A percentile compares a stretch with the other conserved stretches of the same genome.
Evolutionary conservation across 2,888 invertebrate genomes (phyloP).

Genomic region (Acholoe squamosa): DNA sequence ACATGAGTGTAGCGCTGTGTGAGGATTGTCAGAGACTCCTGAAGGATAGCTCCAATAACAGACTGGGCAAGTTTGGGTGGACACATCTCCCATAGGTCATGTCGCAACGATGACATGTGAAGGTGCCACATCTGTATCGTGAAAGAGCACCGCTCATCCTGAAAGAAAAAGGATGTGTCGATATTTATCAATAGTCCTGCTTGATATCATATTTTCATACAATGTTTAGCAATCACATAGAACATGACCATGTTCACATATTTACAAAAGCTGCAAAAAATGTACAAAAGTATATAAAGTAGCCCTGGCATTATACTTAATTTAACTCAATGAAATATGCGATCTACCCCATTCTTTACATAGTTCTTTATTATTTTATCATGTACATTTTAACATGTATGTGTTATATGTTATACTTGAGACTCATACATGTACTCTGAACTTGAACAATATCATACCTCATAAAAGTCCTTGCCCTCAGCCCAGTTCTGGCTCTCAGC

Average conservation of each 20-base stretch:
- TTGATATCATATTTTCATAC: too few species aligned
- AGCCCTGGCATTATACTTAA: too few species aligned
- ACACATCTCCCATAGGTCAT: conserved; percentile 80
- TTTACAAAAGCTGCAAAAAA: too few species aligned
- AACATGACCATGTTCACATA: too few species aligned
- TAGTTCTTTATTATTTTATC: too few species aligned
- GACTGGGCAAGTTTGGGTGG: conserved; percentile 79
- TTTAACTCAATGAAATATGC: too few species aligned
- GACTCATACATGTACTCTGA: neutral
- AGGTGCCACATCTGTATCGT: conserved; percentile 82
- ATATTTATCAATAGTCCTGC: too few species aligned
- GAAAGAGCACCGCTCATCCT: conserved; percentile 82
- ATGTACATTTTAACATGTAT: too few species aligned
- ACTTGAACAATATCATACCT: conserved; percentile 72
- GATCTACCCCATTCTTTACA: too few species aligned
- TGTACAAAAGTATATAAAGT: too few species aligned
- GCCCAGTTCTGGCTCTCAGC: conserved; percentile 80
- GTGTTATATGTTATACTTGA: too few species aligned
- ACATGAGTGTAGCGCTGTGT: conserved; percentile 77
- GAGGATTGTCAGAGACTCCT: conserved; percentile 78
- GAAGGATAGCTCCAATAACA: conserved; percentile 76
- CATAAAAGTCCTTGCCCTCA: conserved; percentile 80
- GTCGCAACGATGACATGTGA: conserved; percentile 76
- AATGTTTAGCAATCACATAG: too few species aligned
- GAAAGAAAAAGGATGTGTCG: conserved; percentile 62